phyloP scores from a whole-genome alignment of 2,888 invertebrate species.

The Heterodera filipjevi region DNA sequence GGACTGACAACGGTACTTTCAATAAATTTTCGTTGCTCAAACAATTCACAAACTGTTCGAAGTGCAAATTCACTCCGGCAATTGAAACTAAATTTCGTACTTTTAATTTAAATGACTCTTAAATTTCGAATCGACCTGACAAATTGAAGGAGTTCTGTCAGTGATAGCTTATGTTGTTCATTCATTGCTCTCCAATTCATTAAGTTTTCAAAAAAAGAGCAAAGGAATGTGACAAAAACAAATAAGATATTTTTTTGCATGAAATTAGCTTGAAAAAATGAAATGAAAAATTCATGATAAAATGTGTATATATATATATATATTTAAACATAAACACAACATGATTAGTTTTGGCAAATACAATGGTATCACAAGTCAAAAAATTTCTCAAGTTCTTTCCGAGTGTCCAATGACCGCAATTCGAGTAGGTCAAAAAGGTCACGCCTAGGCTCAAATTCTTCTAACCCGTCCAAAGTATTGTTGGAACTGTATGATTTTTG shows the following conservation, averaged over 20 bases:
- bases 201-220: too few relatives aligned
- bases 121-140: not conserved
- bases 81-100: not conserved
- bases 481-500: not conserved
- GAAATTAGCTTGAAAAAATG: not conserved
- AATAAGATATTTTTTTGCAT: too few relatives aligned
- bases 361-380: not conserved
- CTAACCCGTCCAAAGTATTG: constrained; percentile 37
- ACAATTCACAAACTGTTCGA: not conserved
- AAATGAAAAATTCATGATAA: not conserved
- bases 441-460: constrained; percentile 50
- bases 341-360: not conserved
- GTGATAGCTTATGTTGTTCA: not conserved
- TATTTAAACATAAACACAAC: not conserved
- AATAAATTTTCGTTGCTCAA: not conserved
- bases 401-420: constrained; percentile 54
- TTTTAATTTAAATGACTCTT: not conserved
- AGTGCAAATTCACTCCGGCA: not conserved
- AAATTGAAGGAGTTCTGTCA: not conserved
- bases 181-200: not conserved
- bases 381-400: constrained; percentile 37
- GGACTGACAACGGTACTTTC: not conserved
- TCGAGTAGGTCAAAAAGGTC: constrained; percentile 59
- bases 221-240: too few relatives aligned
- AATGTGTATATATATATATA: too few relatives aligned